Evolutionary conservation across 30 jellyfish, hydroid and myxozoan genomes (phyloP), one percentile per base, ranked within the genome.

Genomic region (Clytia hemisphaerica): DNA sequence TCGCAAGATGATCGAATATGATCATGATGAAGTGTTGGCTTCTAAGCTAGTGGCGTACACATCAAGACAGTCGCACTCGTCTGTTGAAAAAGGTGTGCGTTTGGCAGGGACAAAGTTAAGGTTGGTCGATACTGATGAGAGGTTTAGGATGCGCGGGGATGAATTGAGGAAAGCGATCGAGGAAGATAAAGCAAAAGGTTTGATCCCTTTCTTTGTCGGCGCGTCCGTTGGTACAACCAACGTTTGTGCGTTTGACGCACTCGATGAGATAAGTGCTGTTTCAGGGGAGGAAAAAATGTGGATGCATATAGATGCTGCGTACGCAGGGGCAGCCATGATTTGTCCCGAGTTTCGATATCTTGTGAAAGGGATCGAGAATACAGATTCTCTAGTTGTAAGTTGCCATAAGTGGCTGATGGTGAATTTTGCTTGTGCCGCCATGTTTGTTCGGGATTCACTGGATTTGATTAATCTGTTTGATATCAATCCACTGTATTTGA

Each of bases 291-390:
- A 48, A n/a, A 40, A 57, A 16, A 33, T 72, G 21, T 72, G 84
- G 84, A 4, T 72, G 28, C 84, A 72, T 58, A 44, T 57, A 25
- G 84, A 72, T 61, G 82, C 84, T 2, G 84, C 84, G 5, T 72
- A 72, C 28, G 84, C 84, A 1, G 84, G 84, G 15, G 15, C 35
- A 10, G 32, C 81, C 28, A 54, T 57, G 25, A 27, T 36, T 2
- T 72, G 84, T 27, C 68, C 61, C 35, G 84, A 72, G 38, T 26
- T 28, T 35, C 60, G 84, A 24, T 37, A 32, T 9, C 21, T 59
- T 2, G 42, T 72, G 45, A 45, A 59, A 2, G 84, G 84, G 32
- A 67, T 72, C 35, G 84, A 61, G 66, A 10, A 7, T 16, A 58
- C 66, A 61, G 75, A 61, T 18, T 66, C 78, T 2, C 44, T 66